Conservation (phyloP, 2,888 invertebrate genomes). For the Mythimna albipuncta region DNA sequence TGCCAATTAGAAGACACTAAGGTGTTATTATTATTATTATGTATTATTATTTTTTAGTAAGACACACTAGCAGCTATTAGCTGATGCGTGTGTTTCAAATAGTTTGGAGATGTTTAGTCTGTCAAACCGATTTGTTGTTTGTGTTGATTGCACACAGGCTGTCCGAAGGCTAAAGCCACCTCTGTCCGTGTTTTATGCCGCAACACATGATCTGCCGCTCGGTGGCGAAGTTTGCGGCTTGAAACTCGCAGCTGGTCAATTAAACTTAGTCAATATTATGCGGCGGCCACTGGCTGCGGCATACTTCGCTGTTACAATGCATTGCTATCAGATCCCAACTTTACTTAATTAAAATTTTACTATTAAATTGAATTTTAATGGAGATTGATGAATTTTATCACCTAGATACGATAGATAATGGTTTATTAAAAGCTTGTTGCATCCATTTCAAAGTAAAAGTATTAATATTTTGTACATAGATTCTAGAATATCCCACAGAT, state of each 20-base stretch:
- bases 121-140: no score
- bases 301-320: constrained; percentile 41
- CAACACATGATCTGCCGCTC: constrained; percentile 59
- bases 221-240: constrained; percentile 42
- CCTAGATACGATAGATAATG: not conserved
- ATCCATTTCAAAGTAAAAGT: not conserved
- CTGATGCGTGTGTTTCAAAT: no score
- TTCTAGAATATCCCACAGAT: no score
- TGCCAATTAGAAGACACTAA: no score
- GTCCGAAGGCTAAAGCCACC: no score
- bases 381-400: constrained; percentile 15
- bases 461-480: not conserved
- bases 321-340: constrained; percentile 56
- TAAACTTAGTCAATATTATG: constrained; percentile 63
- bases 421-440: constrained; percentile 24
- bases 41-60: no score
- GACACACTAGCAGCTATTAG: no score
- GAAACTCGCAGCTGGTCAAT: constrained; percentile 65
- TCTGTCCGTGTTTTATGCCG: constrained; percentile 69
- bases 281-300: constrained; percentile 22
- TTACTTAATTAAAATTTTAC: constrained; percentile 44
- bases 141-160: no score
- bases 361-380: constrained; percentile 43
- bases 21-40: no score
- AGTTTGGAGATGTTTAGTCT: no score